Percentiles rank a stretch among this genome's conserved stretches.
Conservation (phyloP, 1,140 invertebrate species). For the Hyposmocoma kahamanoa region DNA sequence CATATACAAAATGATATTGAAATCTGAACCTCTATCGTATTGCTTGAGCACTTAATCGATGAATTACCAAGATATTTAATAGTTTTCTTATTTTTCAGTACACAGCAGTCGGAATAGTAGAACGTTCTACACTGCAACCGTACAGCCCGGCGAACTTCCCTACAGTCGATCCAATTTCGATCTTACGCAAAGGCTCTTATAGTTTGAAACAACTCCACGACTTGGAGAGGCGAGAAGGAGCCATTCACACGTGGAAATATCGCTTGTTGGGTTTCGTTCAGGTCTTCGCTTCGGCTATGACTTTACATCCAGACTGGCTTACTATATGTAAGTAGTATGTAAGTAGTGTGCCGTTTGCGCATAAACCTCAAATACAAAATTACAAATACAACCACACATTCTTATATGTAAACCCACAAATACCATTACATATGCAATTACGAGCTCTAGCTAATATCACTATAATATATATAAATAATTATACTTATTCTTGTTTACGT, state of each 20-base stretch:
- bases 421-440: too few relatives aligned
- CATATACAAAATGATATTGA: too few relatives aligned
- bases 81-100: conserved; percentile 75
- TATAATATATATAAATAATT: too few relatives aligned
- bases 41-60: too few relatives aligned
- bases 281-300: conserved; percentile 70
- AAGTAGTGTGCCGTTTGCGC: too few relatives aligned
- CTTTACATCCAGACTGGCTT: conserved; percentile 69
- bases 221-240: conserved; percentile 53
- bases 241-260: conserved; percentile 66
- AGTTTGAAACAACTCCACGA: conserved; percentile 52
- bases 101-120: conserved; percentile 82
- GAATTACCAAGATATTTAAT: too few relatives aligned
- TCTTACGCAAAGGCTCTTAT: conserved; percentile 65
- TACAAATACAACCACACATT: too few relatives aligned
- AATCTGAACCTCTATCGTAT: too few relatives aligned
- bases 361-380: too few relatives aligned
- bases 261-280: conserved; percentile 62
- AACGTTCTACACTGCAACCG: conserved; percentile 78
- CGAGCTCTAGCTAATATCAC: too few relatives aligned
- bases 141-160: conserved; percentile 76
- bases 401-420: too few relatives aligned
- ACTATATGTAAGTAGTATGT: conserved; percentile 47
- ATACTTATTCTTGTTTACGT: too few relatives aligned
- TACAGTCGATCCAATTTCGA: conserved; percentile 49